phyloP scores from a whole-genome alignment of 2,888 invertebrate species.

The Hyppa rectilinea region DNA sequence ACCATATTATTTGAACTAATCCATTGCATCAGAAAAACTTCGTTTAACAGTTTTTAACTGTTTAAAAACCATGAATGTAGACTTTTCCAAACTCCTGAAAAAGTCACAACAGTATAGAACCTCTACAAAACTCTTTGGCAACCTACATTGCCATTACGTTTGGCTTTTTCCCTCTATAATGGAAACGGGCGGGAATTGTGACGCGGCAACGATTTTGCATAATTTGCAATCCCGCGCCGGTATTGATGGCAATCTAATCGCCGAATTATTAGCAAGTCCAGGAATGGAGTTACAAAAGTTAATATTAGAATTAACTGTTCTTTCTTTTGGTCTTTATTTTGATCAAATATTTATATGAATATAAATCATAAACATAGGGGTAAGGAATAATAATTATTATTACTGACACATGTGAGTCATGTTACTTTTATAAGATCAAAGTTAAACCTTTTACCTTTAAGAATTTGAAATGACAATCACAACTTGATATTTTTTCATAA shows the following conservation, averaged over 20 bases:
- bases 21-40: neutral
- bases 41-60: neutral
- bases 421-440: no score
- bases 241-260: slow-evolving; percentile 56
- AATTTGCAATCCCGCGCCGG: slow-evolving; percentile 58
- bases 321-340: slow-evolving; percentile 12
- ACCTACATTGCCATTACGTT: slow-evolving; percentile 33
- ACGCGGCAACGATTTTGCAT: slow-evolving; percentile 59
- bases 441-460: no score
- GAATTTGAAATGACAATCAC: no score
- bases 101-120: neutral
- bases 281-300: slow-evolving; percentile 50
- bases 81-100: neutral
- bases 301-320: slow-evolving; percentile 21
- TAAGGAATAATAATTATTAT: no score
- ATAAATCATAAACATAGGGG: no score
- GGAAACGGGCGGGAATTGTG: slow-evolving; percentile 48
- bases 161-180: slow-evolving; percentile 44
- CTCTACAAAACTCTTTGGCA: neutral
- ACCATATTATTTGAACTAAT: neutral
- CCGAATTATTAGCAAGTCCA: slow-evolving; percentile 52
- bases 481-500: no score
- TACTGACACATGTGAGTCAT: no score
- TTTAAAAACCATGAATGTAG: neutral
- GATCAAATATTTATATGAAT: slow-evolving; percentile 13